Conservation (phyloP, 2,113 vertebrate species). For the Calidris pygmaea region DNA sequence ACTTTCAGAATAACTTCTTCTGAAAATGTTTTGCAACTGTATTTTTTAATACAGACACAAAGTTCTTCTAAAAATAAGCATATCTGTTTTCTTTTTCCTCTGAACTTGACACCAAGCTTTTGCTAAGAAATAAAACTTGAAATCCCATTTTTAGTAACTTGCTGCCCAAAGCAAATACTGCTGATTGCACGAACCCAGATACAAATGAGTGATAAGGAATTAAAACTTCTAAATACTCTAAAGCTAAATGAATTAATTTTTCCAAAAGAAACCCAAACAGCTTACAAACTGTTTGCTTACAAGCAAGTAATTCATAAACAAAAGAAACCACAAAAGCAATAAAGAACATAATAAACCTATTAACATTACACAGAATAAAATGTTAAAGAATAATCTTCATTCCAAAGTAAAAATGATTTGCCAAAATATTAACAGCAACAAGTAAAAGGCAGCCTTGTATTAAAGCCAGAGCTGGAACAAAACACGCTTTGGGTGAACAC, state of each 20-base stretch:
- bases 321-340: constrained; percentile 10
- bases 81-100: not conserved
- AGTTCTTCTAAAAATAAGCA: not conserved
- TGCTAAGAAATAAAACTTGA: not conserved
- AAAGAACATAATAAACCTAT: not conserved
- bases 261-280: not conserved
- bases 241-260: not conserved
- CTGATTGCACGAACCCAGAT: constrained; percentile 10
- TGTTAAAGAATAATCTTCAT: not conserved
- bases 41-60: not conserved
- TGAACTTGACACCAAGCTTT: not conserved
- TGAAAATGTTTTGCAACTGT: not conserved
- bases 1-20: not conserved
- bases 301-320: not conserved
- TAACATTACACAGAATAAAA: not conserved
- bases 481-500: not conserved
- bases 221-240: not conserved
- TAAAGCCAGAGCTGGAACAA: not conserved
- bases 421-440: not conserved
- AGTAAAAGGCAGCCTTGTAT: not conserved
- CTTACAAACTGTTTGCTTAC: not conserved
- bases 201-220: not conserved
- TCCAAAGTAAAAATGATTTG: not conserved
- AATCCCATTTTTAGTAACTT: not conserved
- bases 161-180: not conserved